phyloP scores from a whole-genome alignment of 1,140 invertebrate genomes.

The Penaeus japonicus region DNA sequence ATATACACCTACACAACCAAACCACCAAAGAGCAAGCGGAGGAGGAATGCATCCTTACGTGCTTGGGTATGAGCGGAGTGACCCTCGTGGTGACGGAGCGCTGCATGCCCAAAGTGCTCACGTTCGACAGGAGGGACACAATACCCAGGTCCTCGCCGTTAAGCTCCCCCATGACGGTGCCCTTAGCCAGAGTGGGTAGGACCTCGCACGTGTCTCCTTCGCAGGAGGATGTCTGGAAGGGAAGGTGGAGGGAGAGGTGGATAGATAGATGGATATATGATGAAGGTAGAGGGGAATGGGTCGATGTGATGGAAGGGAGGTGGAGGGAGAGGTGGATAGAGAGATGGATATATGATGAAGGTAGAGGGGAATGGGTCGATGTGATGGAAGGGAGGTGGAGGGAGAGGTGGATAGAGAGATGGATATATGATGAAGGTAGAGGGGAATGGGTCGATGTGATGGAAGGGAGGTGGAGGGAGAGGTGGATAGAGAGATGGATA shows the following conservation, averaged over 20 bases:
- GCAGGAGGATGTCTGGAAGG: slow-evolving; percentile 28
- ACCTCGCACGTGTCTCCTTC: slow-evolving; percentile 28
- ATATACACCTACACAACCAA: no score
- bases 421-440: background rate
- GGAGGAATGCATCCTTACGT: background rate
- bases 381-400: background rate
- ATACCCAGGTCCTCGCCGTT: slow-evolving; percentile 58
- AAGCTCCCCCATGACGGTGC: slow-evolving; percentile 52
- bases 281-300: no score
- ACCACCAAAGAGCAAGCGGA: no score
- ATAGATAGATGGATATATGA: background rate
- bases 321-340: background rate
- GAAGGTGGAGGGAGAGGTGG: background rate
- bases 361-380: no score
- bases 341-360: background rate
- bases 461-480: background rate
- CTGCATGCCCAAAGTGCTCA: slow-evolving; percentile 41
- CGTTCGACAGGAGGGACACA: slow-evolving; percentile 37
- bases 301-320: background rate
- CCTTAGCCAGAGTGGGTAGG: slow-evolving; percentile 37
- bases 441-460: no score
- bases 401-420: background rate
- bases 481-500: background rate
- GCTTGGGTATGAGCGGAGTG: slow-evolving; percentile 50
- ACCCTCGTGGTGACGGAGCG: slow-evolving; percentile 42